Evolutionary conservation across 2,113 vertebrate species (phyloP).

Genomic region (Plecturocebus donacophilus): DNA sequence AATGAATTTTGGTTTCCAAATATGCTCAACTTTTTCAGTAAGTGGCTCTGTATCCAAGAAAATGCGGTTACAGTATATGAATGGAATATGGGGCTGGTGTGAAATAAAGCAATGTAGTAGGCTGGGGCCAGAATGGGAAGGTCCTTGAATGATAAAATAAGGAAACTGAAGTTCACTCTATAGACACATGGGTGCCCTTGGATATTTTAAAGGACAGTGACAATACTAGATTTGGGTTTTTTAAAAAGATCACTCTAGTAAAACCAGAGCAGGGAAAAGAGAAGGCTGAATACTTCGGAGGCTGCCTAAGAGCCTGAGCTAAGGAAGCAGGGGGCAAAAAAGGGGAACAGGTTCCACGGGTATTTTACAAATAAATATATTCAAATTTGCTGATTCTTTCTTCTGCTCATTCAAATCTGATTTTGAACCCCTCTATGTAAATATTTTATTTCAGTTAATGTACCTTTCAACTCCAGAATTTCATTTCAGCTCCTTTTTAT

Average conservation of each 20-base stretch:
- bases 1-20: neutral
- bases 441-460: neutral
- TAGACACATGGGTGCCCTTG: neutral
- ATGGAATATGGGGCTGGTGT: neutral
- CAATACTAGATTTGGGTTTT: slow-evolving; percentile 8
- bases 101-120: neutral
- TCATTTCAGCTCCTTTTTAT: slow-evolving; percentile 7
- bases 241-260: neutral
- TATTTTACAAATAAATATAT: neutral
- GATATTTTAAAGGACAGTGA: neutral
- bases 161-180: slow-evolving; percentile 37
- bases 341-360: neutral
- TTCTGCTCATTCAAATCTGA: neutral
- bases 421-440: neutral
- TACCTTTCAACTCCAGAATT: slow-evolving; percentile 26
- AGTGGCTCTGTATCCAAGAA: neutral
- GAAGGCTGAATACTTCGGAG: neutral
- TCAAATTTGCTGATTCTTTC: neutral
- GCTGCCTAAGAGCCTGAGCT: neutral
- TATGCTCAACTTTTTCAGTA: neutral
- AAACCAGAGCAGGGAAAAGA: neutral
- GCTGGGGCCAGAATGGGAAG: neutral
- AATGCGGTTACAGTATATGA: neutral
- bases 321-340: neutral
- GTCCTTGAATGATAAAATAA: neutral